Evolutionary conservation across 2,888 invertebrate species (phyloP).

Genomic region (Hemicrepidius hirtus): DNA sequence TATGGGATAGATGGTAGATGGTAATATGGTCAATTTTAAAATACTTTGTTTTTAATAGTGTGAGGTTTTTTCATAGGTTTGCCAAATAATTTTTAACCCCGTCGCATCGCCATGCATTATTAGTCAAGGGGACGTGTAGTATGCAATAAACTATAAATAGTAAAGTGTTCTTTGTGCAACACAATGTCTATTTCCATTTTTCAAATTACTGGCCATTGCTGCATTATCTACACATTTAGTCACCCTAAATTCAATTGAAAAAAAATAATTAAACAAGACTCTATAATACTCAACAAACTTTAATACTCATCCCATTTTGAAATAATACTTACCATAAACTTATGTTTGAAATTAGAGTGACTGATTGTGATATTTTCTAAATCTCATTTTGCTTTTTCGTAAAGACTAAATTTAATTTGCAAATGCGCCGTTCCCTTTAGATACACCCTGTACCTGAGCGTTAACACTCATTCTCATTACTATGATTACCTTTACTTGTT

Average conservation of each 20-base stretch:
- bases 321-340: no score
- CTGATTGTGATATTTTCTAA: conserved; percentile 6
- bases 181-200: conserved; percentile 41
- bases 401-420: conserved; percentile 36
- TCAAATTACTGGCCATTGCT: conserved; percentile 37
- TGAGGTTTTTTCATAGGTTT: conserved; percentile 66
- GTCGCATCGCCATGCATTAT: conserved; percentile 62
- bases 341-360: conserved; percentile 9
- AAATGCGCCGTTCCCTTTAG: conserved; percentile 53
- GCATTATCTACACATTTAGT: conserved; percentile 14
- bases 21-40: conserved; percentile 25
- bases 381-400: conserved; percentile 29
- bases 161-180: conserved; percentile 49
- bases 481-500: conserved; percentile 47
- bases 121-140: conserved; percentile 68
- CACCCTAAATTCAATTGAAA: neutral
- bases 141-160: conserved; percentile 67
- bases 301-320: no score
- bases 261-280: neutral
- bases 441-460: conserved; percentile 54
- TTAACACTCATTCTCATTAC: conserved; percentile 51
- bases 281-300: no score
- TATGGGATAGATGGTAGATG: neutral
- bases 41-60: conserved; percentile 62
- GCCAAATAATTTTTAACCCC: conserved; percentile 61